Base-by-base conservation (phyloP, 1,140 invertebrate species). In the Eciton burchellii region DNA sequence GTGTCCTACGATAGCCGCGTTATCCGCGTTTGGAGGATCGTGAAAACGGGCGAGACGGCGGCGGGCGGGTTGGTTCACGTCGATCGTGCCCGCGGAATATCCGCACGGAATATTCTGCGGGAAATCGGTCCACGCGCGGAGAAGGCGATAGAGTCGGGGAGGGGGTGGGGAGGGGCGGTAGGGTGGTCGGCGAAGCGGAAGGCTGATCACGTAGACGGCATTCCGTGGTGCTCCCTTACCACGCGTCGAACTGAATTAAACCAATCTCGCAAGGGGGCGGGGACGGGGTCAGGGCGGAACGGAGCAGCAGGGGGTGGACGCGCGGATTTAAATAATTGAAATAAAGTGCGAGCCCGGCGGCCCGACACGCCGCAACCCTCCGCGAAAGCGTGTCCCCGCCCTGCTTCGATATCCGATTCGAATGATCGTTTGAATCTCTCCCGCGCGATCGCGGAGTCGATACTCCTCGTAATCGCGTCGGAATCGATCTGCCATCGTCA, bases 281-380 rank as follows among this genome's bases (percentile, higher is more conserved):
- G 45, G 1, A 11, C 6, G 62, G 35, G 19, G 73, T 4, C 1
- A 6, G 52, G 9, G n/a, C n/a, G n/a, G 3, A 2, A 19, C 1
- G 24, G 0, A 35, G 24, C 12, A n/a, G n/a, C 11, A 12, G n/a
- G 9, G 3, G 70, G 26, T 19, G 68, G n/a, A 49, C 19, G 49
- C 16, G 21, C 74, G 76, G 76, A 82, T 72, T 87, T 82, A 87
- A 87, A 87, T 87, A 83, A 85, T 87, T 87, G 72, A 86, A 87
- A 86, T 86, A 72, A 87, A 87, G 60, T 83, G 47, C 12, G 60
- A 11, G 29, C 19, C n/a, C 12, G 74, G 57, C 81, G 45, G 68
- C 29, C 54, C 41, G 72, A 47, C 24, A 49, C 57, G 59, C 62
- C 66, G 26, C 73, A 56, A 79, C 54, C 26, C 24, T 35, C 19